Conservation (phyloP, 2,888 invertebrate species). For the Torymus texanus region DNA sequence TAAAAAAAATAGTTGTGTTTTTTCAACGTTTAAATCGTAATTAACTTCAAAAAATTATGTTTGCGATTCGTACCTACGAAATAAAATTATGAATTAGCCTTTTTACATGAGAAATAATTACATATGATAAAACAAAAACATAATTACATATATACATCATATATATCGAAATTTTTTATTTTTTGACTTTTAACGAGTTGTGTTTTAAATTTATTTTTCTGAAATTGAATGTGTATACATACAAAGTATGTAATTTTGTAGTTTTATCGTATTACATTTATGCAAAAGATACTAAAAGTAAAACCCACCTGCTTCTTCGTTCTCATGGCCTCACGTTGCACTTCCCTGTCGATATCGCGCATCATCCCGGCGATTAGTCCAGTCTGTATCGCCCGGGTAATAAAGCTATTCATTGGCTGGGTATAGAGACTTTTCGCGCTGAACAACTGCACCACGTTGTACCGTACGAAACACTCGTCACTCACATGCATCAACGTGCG, state of each 20-base stretch:
- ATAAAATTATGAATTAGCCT: too few species aligned
- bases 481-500: conserved; percentile 84
- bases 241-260: not conserved
- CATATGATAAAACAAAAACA: too few species aligned
- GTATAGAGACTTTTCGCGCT: conserved; percentile 82
- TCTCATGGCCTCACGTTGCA: conserved; percentile 80
- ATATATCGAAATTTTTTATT: too few species aligned
- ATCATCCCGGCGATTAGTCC: conserved; percentile 82
- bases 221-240: not conserved
- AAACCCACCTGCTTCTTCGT: conserved; percentile 79
- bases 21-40: too few species aligned
- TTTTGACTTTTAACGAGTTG: too few species aligned
- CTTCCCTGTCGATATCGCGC: conserved; percentile 84
- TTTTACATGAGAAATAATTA: too few species aligned
- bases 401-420: conserved; percentile 79
- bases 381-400: conserved; percentile 80
- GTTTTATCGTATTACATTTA: not conserved
- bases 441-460: conserved; percentile 81
- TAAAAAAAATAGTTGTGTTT: too few species aligned
- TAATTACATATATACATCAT: too few species aligned
- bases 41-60: not conserved
- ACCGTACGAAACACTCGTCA: conserved; percentile 85
- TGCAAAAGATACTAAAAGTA: not conserved
- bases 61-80: too few species aligned
- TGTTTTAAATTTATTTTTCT: not conserved